Evolutionary conservation across 2,888 invertebrate species (phyloP), one percentile per base, ranked within the genome.

Genomic region (Ennomos fuscantarius): DNA sequence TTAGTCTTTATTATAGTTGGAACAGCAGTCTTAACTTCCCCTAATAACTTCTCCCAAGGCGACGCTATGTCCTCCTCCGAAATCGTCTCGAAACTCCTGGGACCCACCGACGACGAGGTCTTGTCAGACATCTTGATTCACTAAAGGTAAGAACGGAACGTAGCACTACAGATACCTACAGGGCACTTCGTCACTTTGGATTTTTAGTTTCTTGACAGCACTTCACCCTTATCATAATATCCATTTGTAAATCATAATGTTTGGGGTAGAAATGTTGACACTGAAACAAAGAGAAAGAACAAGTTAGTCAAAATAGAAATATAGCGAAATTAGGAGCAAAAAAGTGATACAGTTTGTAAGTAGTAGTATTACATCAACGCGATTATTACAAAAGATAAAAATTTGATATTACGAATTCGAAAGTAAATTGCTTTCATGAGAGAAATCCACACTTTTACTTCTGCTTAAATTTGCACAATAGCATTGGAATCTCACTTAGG

Each of bases 221-320:
- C 92, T 92, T 92, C 91, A 92, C 92, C 89, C 92, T 83, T 88
- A 92, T 92, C 90, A 89, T 92, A 92, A 92, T 92, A 92, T 92
- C 92, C 92, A 92, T 92, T 92, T 91, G 92, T 92, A 92, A 90
- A 91, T 92, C 92, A 92, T 92, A 92, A 89, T 91, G 89, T 87
- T 92, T 92, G 85, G 92, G 92, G 78, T 89, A 91, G 87, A 92
- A 91, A 91, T 90, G 89, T 90, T 91, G 91, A 88, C 91, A 92
- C 91, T 91, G 90, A 68, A 92, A 92, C 90, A 91, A 92, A 76
- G 73, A 73, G 81, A 73, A 82, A 56, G 48, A 33, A 47, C 37
- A 45, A 13, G 59, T 56, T 58, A 63, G 55, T 37, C 33, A 32
- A 57, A 9, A 9, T 37, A 39, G 11, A 46, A 35, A 45, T 33